Conservation (phyloP, 2,113 vertebrate genomes). For the Antechinus stuartii region DNA sequence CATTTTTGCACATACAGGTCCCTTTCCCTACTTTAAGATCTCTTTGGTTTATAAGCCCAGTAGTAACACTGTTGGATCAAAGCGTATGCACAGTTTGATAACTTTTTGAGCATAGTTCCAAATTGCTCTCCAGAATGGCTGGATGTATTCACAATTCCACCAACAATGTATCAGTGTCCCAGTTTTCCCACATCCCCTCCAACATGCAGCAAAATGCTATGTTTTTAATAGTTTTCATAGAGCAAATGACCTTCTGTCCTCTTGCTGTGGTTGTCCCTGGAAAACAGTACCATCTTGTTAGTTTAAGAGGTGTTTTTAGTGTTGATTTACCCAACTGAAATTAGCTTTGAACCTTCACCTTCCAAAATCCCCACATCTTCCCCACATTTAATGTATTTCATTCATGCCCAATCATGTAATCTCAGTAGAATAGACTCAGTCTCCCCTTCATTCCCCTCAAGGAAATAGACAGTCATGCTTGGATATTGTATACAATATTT, state of each 20-base stretch:
- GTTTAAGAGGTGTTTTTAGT: background rate
- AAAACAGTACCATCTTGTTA: background rate
- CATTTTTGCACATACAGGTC: too few relatives aligned
- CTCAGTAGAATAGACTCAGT: background rate
- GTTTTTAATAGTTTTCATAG: background rate
- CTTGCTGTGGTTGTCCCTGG: background rate
- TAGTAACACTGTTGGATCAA: too few relatives aligned
- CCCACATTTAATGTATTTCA: background rate
- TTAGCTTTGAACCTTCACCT: background rate
- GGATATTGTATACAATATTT: background rate
- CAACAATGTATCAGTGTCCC: too few relatives aligned
- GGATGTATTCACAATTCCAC: too few relatives aligned
- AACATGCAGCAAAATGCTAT: background rate
- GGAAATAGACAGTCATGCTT: background rate
- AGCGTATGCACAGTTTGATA: too few relatives aligned
- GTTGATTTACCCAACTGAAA: background rate
- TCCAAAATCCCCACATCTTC: background rate
- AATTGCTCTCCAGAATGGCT: too few relatives aligned
- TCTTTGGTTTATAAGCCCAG: too few relatives aligned
- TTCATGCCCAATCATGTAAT: background rate
- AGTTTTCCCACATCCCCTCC: too few relatives aligned
- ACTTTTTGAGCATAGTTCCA: too few relatives aligned
- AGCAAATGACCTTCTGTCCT: background rate
- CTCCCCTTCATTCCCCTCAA: background rate
- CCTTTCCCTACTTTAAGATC: too few relatives aligned